phyloP scores from a whole-genome alignment of 2,797 vertebrate genomes.

The Leptoclinus maculatus region DNA sequence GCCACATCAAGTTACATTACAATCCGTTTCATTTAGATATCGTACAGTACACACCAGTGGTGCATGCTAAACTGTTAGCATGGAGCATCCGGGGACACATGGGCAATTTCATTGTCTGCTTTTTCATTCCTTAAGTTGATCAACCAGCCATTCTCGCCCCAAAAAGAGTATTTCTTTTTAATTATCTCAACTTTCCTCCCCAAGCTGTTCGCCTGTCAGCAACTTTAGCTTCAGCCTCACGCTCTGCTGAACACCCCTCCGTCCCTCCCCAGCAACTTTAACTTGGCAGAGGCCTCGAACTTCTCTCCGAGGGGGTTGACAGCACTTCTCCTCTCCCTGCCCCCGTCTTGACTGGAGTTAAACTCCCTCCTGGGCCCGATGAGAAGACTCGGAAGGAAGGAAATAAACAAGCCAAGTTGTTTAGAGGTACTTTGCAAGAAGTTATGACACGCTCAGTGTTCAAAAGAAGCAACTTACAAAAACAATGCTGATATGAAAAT shows the following conservation, averaged over 20 bases:
- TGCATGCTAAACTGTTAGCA: constrained; percentile 15
- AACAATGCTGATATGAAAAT: too few relatives aligned
- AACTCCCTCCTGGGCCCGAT: constrained; percentile 63
- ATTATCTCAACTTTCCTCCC: constrained; percentile 72
- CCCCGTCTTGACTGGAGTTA: constrained; percentile 57
- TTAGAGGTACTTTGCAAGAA: constrained; percentile 12
- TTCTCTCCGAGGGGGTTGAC: constrained; percentile 70
- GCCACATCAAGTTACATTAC: too few relatives aligned
- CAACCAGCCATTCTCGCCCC: constrained; percentile 51
- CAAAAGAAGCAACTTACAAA: not conserved
- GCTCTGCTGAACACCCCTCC: constrained; percentile 78
- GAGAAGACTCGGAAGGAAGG: constrained; percentile 25
- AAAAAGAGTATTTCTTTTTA: constrained; percentile 68
- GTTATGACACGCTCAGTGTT: constrained; percentile 9
- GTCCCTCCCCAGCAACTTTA: constrained; percentile 56
- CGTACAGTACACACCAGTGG: too few relatives aligned
- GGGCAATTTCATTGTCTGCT: constrained; percentile 41
- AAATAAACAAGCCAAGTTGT: constrained; percentile 57
- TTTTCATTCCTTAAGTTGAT: constrained; percentile 64
- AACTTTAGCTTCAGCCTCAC: constrained; percentile 72
- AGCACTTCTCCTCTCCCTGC: constrained; percentile 59
- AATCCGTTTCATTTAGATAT: too few relatives aligned
- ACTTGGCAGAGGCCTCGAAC: constrained; percentile 71
- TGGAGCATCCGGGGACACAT: constrained; percentile 21
- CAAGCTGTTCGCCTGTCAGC: constrained; percentile 79